Evolutionary conservation across 2,797 vertebrate genomes (phyloP), one percentile per base, ranked within the genome.

Genomic region (Chloroceryle inda): DNA sequence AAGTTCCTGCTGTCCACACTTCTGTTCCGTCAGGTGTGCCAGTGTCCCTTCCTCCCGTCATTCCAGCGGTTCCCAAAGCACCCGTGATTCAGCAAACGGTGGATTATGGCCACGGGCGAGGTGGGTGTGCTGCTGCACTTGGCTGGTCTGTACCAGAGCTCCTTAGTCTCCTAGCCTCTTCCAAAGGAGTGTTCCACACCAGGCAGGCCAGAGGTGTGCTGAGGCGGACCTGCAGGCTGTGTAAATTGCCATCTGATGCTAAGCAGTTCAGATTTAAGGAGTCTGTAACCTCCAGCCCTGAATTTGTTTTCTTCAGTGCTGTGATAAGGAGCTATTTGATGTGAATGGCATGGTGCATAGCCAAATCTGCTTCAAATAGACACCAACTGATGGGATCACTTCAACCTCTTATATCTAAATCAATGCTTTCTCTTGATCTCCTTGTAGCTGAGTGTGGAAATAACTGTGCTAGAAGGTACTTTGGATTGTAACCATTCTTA

Each of bases 51-150:
- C 94, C 98, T 83, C 81, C 98, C 29, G 97, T 97, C 91, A 94
- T 98, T 95, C 95, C 98, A 79, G 91, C 97, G 2, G 94, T 98
- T 95, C 91, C 98, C 81, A 98, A 98, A 90, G 94, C 98, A 88
- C 79, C 98, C 52, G 76, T 99, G 74, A 98, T 99, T 75, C 98
- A 99, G 76, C 99, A 99, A 96, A 99, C 99, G 5, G 99, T 99
- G 88, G 99, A 99, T 97, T 99, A 99, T 92, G 99, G 94, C 77
- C 98, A 98, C 0, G 98, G 98, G 18, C 98, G 99, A 95, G 99
- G 99, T 99, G 96, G 79, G 97, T 96, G 16, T 61, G 58, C 4
- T 44, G 59, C 29, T 77, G 19, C 61, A 13, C 73, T 87, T 33
- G 13, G 72, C 31, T 56, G 35, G 17, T 45, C 61, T 52, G 5